Base-by-base conservation (phyloP, 2,797 vertebrate species). In the Glyptemys insculpta region DNA sequence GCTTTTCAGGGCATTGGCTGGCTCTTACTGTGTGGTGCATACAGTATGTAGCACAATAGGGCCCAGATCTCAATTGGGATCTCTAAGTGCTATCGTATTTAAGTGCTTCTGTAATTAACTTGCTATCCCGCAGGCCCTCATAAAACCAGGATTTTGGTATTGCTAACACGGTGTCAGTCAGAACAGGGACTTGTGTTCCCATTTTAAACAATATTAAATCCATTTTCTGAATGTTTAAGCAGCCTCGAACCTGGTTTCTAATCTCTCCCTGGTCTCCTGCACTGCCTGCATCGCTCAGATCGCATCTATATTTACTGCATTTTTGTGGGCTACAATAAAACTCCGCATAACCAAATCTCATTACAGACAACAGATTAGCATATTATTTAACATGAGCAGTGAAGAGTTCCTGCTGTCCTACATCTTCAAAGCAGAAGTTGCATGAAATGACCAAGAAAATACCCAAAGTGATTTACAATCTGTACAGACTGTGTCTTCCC, bases 401-500 rank as follows among this genome's bases (percentile, higher is more conserved):
- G 54, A 44, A 15, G 81, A 65, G 34, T 49, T 79, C 80, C 50
- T 82, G 68, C 76, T 18, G 47, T 25, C 76, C 10, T 44, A 37
- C 83, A 74, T 85, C 79, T 84, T 85, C 85, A 88, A 93, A 93
- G 89, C 34, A 47, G 54, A 44, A 80, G 79, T 85, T 78, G 62
- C 83, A 81, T 74, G 56, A 81, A 81, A 85, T 85, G 88, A 56
- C 92, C 85, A 49, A 21, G 78, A 76, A 76, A 83, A 81, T 84
- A 68, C 79, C 65, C 82, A 50, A 81, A 62, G 79, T 37, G 65
- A 81, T 88, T 88, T 62, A 87, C 56, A 47, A 27, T 54, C 85
- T 84, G 31, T 6, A 29, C 83, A 50, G 87, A 57, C 79, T 27
- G 4, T 53, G 44, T 84, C 85, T 85, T 85, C 78, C 76, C 81